Evolutionary conservation across 2,888 invertebrate species (phyloP).

Genomic region (Agonum fuliginosum): DNA sequence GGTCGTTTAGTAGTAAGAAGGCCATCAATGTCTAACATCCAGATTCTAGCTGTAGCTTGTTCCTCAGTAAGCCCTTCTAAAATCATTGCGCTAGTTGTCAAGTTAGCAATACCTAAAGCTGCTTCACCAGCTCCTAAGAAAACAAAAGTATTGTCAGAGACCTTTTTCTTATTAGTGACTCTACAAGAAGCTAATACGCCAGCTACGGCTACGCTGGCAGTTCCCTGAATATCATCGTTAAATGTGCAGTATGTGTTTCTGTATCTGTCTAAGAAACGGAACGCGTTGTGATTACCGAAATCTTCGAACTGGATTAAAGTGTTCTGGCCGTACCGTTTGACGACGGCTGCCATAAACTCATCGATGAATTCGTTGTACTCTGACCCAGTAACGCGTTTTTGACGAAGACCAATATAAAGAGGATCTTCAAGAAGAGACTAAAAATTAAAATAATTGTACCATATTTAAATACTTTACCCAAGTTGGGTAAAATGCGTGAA

Average conservation of each 20-base stretch:
- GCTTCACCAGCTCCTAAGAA: conserved; percentile 91
- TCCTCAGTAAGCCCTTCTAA: conserved; percentile 80
- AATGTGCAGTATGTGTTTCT: conserved; percentile 95
- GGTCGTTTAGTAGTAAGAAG: conserved; percentile 83
- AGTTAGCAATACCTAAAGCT: conserved; percentile 66
- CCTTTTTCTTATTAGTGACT: conserved; percentile 83
- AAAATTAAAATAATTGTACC: conserved; percentile 53
- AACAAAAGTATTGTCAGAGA: conserved; percentile 91
- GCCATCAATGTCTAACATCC: conserved; percentile 96
- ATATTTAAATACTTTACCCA: no score
- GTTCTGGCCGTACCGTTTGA: conserved; percentile 90
- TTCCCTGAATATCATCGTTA: conserved; percentile 99
- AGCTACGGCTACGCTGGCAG: conserved; percentile 96
- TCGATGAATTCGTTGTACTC: conserved; percentile 96
- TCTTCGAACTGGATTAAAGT: conserved; percentile 91
- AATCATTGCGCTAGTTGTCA: conserved; percentile 69
- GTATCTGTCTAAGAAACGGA: conserved; percentile 93
- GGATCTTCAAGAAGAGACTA: conserved; percentile 92
- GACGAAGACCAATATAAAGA: conserved; percentile 93
- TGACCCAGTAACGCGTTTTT: conserved; percentile 87
- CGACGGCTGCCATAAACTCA: conserved; percentile 97
- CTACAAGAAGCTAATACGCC: conserved; percentile 89
- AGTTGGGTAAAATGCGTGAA: no score
- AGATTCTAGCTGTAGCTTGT: conserved; percentile 92
- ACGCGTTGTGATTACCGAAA: conserved; percentile 98